These are phyloP conservation scores for Megathymus violae DNA, from an alignment of 1,140 invertebrate genomes.

Conservation along the genomic window DNA sequence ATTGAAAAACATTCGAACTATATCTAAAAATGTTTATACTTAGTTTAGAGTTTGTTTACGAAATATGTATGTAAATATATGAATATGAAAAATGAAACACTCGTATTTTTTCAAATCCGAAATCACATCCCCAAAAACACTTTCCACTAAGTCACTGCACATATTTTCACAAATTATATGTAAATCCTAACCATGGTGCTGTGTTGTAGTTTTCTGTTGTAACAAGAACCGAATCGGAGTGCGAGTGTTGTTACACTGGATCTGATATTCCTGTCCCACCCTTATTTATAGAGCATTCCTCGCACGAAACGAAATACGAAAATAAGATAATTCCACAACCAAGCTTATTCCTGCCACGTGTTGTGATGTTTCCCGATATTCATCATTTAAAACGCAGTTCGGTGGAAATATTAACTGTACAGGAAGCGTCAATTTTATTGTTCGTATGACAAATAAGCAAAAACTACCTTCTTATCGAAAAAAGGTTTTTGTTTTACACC, in stretches of 20 bases:
- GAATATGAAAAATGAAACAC: no score
- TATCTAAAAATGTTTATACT: no score
- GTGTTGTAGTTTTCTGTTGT: constrained; percentile 63
- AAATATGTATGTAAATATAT: no score
- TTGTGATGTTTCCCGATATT: constrained; percentile 54
- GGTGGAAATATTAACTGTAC: constrained; percentile 49
- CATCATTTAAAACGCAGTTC: constrained; percentile 53
- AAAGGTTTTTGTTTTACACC: no score
- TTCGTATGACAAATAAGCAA: no score
- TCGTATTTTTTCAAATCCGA: no score
- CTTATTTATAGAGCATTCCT: constrained; percentile 80
- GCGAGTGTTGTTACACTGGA: constrained; percentile 82
- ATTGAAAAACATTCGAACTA: no score
- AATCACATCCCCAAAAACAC: constrained; percentile 2
- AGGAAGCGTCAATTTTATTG: constrained; percentile 43
- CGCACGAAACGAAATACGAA: constrained; percentile 71
- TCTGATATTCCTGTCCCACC: constrained; percentile 65
- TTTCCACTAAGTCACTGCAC: constrained; percentile 40
- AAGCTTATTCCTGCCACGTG: constrained; percentile 60
- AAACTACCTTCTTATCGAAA: no score
- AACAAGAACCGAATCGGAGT: constrained; percentile 81
- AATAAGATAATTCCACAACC: constrained; percentile 75
- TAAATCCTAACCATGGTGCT: constrained; percentile 73
- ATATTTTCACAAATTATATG: constrained; percentile 35
- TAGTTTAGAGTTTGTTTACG: no score